Evolutionary conservation across 2,113 vertebrate genomes (phyloP), one percentile per base, ranked within the genome.

Genomic region (Peromyscus californicus): DNA sequence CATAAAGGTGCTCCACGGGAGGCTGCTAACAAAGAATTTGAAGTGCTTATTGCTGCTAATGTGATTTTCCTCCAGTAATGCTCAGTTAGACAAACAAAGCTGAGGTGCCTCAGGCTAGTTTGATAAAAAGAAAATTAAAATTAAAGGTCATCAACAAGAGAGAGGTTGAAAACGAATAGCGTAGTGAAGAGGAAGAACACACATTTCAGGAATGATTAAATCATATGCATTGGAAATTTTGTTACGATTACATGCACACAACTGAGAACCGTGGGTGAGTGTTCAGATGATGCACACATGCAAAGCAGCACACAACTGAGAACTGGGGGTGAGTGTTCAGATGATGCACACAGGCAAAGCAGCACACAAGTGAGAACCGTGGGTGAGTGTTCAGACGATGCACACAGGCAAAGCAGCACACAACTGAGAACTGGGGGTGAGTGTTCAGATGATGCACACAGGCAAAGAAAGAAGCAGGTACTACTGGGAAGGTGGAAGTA

Each of bases 101-200:
- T 67, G 19, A 90, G 67, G 45, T 42, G 72, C 78, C 33, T 57
- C 51, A 42, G 54, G n/a, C 12, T 42, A 51, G 51, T 80, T 36
- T 48, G 76, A 75, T 82, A 54, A 82, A 70, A 96, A 89, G 51
- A 80, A 48, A 97, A 11, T 4, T 89, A 10, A 48, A 89, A 93
- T 67, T 54, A 89, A 63, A 85, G 31, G 80, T 74, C 19, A 61
- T 19, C 59, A 45, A 65, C 39, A 89, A 63, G 57, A 93, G 69
- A 93, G 90, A 94, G 51, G 29, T 12, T 85, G 67, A 93, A 86
- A 3, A 90, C 5, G 65, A 26, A 36, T 65, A 83, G 90, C 4
- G 48, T 19, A 31, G 61, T 48, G 19, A 45, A 79, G 3, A 75
- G 31, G 13, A 93, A 63, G 76, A 51, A 94, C 72, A 80, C 6